Percentiles rank a stretch among this genome's conserved stretches.
These are phyloP conservation scores for Trichosurus vulpecula DNA, from an alignment of 2,797 vertebrate species.

Conservation along the genomic window DNA sequence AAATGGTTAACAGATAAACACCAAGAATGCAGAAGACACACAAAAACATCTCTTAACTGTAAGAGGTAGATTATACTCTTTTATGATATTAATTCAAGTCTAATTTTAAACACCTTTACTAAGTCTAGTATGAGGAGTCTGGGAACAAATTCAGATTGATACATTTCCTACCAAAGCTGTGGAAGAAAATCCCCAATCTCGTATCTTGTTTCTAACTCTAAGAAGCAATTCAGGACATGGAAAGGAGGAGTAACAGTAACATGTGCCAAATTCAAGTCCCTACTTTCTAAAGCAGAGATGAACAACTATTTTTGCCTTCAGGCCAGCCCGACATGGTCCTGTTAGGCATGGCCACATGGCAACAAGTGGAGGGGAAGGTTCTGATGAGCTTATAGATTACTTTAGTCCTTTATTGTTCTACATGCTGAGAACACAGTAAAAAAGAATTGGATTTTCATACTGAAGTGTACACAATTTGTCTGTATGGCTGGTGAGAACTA, in stretches of 20 bases:
- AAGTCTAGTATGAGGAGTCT: not conserved
- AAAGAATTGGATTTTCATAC: not conserved
- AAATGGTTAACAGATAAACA: not conserved
- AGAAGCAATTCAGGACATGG: not conserved
- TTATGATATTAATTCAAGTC: not conserved
- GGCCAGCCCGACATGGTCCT: not conserved
- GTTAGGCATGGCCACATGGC: not conserved
- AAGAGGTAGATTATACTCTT: not conserved
- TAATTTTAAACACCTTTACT: not conserved
- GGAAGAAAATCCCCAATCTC: not conserved
- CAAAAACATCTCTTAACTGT: not conserved
- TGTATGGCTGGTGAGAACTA: not conserved
- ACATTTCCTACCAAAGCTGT: not conserved
- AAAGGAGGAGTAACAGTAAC: not conserved
- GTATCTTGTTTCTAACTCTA: not conserved
- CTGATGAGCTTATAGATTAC: not conserved
- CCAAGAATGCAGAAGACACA: not conserved
- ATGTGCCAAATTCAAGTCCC: not conserved
- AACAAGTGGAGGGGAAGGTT: not conserved
- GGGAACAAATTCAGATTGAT: not conserved
- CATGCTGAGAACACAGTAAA: not conserved
- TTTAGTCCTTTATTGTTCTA: not conserved
- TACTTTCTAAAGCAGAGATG: not conserved
- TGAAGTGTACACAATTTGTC: not conserved
- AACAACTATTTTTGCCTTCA: not conserved